Evolutionary conservation across 2,888 invertebrate species (phyloP).

Genomic region (Ferdinandea cuprea): DNA sequence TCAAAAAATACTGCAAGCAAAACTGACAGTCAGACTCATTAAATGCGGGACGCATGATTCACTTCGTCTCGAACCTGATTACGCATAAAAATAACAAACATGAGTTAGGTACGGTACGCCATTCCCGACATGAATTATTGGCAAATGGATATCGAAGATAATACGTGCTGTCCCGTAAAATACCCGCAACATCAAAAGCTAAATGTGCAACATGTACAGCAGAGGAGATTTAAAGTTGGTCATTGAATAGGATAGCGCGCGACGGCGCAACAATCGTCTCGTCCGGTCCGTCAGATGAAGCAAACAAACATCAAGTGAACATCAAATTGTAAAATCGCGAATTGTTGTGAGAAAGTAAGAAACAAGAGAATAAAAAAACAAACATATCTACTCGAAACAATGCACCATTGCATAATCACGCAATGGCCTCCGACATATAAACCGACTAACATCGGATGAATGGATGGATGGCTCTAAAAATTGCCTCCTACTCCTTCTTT

Average conservation of each 20-base stretch:
- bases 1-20: too few relatives aligned
- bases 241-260: conserved; percentile 44
- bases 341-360: conserved; percentile 40
- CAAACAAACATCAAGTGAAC: conserved; percentile 66
- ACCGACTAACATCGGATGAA: conserved; percentile 73
- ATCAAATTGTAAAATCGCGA: conserved; percentile 67
- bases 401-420: conserved; percentile 74
- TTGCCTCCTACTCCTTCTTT: conserved; percentile 5
- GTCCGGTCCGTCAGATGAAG: conserved; percentile 54
- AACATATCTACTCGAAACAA: conserved; percentile 67
- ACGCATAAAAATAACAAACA: conserved; percentile 58
- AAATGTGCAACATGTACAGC: conserved; percentile 30
- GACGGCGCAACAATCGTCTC: conserved; percentile 5
- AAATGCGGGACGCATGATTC: conserved; percentile 16
- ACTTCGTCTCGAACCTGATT: conserved; percentile 39
- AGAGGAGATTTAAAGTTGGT: conserved; percentile 55
- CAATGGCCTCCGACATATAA: conserved; percentile 74
- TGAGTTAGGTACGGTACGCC: conserved; percentile 48
- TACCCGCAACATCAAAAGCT: conserved; percentile 13
- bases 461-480: conserved; percentile 62
- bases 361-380: conserved; percentile 24
- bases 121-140: conserved; percentile 70
- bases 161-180: conserved; percentile 47
- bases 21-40: conserved; percentile 5
- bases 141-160: conserved; percentile 58